A percentile compares a stretch with the other conserved stretches of the same genome.
phyloP scores from a whole-genome alignment of 2,888 invertebrate genomes.

The Ennomos erosarius region DNA sequence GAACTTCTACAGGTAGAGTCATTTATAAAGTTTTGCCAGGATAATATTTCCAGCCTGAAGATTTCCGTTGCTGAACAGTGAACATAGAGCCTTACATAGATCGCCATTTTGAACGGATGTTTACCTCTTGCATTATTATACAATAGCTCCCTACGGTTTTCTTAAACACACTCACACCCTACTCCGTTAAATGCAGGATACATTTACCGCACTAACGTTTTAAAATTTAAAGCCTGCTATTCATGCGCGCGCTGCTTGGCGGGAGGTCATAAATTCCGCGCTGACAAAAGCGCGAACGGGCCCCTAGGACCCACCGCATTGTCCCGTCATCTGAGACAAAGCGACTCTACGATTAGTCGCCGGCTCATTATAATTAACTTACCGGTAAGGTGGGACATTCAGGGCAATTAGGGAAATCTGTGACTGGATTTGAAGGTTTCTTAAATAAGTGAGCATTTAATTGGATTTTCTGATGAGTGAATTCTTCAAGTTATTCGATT shows the following conservation, averaged over 20 bases:
- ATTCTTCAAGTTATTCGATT: too few relatives aligned
- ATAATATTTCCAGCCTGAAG: too few relatives aligned
- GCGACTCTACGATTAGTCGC: constrained; percentile 67
- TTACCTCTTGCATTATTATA: too few relatives aligned
- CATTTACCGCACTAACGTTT: constrained; percentile 14
- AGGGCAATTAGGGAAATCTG: constrained; percentile 14
- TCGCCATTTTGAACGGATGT: too few relatives aligned
- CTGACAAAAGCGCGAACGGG: constrained; percentile 24
- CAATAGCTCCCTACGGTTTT: too few relatives aligned
- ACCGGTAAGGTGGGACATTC: constrained; percentile 27
- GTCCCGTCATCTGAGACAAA: constrained; percentile 75
- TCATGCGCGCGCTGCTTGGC: constrained; percentile 22
- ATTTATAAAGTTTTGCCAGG: too few relatives aligned
- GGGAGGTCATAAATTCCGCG: constrained; percentile 30
- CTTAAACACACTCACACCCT: constrained; percentile 7
- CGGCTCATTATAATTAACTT: constrained; percentile 71
- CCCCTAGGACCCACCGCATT: constrained; percentile 52
- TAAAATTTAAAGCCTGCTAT: constrained; percentile 31
- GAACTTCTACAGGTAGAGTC: too few relatives aligned
- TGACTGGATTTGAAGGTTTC: constrained; percentile 4
- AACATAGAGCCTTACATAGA: too few relatives aligned
- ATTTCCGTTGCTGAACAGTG: too few relatives aligned
- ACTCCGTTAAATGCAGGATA: not conserved
- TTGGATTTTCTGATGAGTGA: too few relatives aligned
- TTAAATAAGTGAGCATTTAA: constrained; percentile 1